Evolutionary conservation across 2,113 vertebrate species (phyloP).

Genomic region (Neogobius melanostomus): DNA sequence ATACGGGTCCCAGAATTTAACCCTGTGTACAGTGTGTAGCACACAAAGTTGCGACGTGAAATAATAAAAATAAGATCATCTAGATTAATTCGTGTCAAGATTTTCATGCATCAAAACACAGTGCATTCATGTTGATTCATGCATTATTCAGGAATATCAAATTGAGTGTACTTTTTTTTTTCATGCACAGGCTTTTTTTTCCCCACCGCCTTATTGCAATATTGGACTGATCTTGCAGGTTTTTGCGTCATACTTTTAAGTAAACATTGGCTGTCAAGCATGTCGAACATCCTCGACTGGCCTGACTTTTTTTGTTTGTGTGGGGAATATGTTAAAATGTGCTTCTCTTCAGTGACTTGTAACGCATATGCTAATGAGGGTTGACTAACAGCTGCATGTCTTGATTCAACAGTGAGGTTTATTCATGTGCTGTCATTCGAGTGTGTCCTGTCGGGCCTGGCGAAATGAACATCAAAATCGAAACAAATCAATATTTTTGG

Average conservation of each 20-base stretch:
- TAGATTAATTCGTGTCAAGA: too few relatives aligned
- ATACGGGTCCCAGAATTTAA: neutral
- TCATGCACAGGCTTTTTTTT: neutral
- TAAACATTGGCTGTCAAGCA: conserved; percentile 13
- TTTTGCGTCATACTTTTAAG: conserved; percentile 28
- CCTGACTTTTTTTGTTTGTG: conserved; percentile 6
- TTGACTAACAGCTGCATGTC: conserved; percentile 29
- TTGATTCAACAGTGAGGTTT: conserved; percentile 37
- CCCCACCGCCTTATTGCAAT: conserved; percentile 9
- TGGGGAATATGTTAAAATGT: conserved; percentile 23
- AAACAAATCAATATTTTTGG: neutral
- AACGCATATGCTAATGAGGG: conserved; percentile 36
- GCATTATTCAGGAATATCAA: neutral
- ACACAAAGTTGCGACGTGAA: too few relatives aligned
- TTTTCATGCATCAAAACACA: neutral
- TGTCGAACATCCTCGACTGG: neutral
- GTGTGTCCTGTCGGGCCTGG: conserved; percentile 3
- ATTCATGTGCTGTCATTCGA: conserved; percentile 9
- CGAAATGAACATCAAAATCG: neutral
- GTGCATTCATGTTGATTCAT: neutral
- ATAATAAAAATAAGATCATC: too few relatives aligned
- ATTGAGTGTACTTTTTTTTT: neutral
- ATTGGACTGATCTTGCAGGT: conserved; percentile 6
- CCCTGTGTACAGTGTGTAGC: neutral
- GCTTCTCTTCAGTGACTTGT: conserved; percentile 19